Evolutionary conservation across 2,888 invertebrate genomes (phyloP).

Genomic region (Sphinx pinastri): DNA sequence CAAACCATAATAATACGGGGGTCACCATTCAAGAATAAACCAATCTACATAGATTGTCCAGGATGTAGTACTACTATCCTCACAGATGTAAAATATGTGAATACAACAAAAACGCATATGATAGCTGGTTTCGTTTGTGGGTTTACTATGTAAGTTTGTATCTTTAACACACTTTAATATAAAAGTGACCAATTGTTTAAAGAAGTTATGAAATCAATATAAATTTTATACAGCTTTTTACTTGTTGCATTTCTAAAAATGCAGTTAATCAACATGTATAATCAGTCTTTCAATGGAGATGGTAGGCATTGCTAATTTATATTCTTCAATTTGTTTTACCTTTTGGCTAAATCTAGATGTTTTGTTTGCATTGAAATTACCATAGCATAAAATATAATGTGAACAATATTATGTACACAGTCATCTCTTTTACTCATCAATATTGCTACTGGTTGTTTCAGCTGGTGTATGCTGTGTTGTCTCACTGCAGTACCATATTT

Average conservation of each 20-base stretch:
- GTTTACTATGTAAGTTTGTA: constrained; percentile 64
- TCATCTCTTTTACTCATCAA: background rate
- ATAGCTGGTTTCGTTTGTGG: constrained; percentile 76
- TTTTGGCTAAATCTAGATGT: too few relatives aligned
- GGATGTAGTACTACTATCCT: constrained; percentile 61
- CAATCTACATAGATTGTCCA: constrained; percentile 62
- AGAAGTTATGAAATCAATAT: too few relatives aligned
- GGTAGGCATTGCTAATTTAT: too few relatives aligned
- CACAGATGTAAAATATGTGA: constrained; percentile 68
- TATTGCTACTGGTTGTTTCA: constrained; percentile 48
- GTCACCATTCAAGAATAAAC: constrained; percentile 54
- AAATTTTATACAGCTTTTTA: too few relatives aligned
- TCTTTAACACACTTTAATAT: background rate
- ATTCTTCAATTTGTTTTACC: too few relatives aligned
- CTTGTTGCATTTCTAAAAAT: too few relatives aligned
- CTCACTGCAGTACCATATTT: constrained; percentile 70
- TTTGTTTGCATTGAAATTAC: too few relatives aligned
- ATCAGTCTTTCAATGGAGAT: too few relatives aligned
- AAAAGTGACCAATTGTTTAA: background rate
- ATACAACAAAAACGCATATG: constrained; percentile 71
- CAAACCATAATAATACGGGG: constrained; percentile 61
- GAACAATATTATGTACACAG: too few relatives aligned
- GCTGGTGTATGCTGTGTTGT: constrained; percentile 76
- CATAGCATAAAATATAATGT: too few relatives aligned
- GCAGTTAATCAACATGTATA: too few relatives aligned